Evolutionary conservation across 2,113 vertebrate species (phyloP), one percentile per base, ranked within the genome.

Genomic region (Oncorhynchus keta): DNA sequence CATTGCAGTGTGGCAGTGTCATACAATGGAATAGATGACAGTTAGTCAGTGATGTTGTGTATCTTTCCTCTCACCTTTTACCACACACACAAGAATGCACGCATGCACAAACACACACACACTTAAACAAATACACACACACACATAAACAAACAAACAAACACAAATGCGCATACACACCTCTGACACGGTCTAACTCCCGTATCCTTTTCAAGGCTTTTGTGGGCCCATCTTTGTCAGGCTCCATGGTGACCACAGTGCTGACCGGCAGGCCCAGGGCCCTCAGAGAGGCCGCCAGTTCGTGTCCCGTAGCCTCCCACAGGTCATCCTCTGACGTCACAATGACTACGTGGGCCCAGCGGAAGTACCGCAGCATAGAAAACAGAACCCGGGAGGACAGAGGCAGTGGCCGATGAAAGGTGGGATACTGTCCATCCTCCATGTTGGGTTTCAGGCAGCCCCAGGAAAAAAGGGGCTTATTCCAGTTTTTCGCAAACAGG

Each of bases 321-420:
- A 94, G 72, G 30, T 96, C 94, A 13, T 91, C 91, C 0, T 91
- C 93, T 1, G 94, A 91, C 16, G 92, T 92, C 2, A 97, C 78
- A 14, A 98, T 85, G 9, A 94, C 93, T 64, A 97, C 94, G 2
- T 95, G 95, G 0, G 97, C 97, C 97, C 97, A 98, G 0, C 76
- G 92, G 84, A 98, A 98, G 11, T 85, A 95, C 0, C 90, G 76
- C 1, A 98, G 83, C 2, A 97, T 88, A 0, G 83, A 28, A 22
- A 97, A 96, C 1, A 98, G 90, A 0, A 96, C 92, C 0, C 80
- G 87, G 0, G 95, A 93, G 0, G 94, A 92, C 0, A 95, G 90
- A 0, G 95, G 94, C 59, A 94, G 22, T 0, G 95, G 95, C 0
- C 80, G 87, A 1, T 93, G 78, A 51, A 95, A 94, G 1, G 92